Evolutionary conservation across 2,888 invertebrate genomes (phyloP), one percentile per base, ranked within the genome.

Genomic region (Hyalella azteca): DNA sequence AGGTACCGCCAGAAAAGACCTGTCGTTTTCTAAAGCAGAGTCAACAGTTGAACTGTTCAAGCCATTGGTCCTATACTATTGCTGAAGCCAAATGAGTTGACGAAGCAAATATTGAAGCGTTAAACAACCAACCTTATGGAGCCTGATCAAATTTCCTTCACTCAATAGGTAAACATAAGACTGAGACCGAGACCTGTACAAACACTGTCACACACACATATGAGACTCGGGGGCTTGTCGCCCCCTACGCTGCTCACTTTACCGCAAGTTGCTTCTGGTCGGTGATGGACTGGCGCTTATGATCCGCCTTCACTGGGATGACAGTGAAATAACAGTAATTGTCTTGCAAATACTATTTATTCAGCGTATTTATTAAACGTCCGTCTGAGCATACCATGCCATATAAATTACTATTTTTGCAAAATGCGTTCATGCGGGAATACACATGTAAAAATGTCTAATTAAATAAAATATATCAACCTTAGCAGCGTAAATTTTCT

Each of bases 91-190:
- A 66, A 66, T 66, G 32, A 66, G 66, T 66, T 66, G 66, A 66
- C 66, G 36, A 36, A 66, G 29, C 66, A 36, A 66, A 66, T 66
- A 36, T 66, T 66, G 66, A 66, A 66, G 66, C 66, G 66, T 15
- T 66, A 66, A 32, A 66, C 36, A 66, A 36, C 66, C 66, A 36
- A 29, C 66, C 66, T 36, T 66, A 36, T 66, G 66, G 36, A 36
- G 66, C 66, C 36, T 66, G 66, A 36, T 66, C 66, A 66, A 66
- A 66, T 66, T 66, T 66, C 66, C 66, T 66, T 66, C 36, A 36
- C 36, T 66, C 66, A 66, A 36, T 36, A 36, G 66, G 66, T 66
- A 66, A 32, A 36, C 54, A 54, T 26, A 9, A 29, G 54, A n/a
- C n/a, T 54, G 22, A 29, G 54, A 54, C 13, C 54, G 54, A 54